phyloP scores from a whole-genome alignment of 2,797 vertebrate genomes.

The Acestrorhynchus altus region DNA sequence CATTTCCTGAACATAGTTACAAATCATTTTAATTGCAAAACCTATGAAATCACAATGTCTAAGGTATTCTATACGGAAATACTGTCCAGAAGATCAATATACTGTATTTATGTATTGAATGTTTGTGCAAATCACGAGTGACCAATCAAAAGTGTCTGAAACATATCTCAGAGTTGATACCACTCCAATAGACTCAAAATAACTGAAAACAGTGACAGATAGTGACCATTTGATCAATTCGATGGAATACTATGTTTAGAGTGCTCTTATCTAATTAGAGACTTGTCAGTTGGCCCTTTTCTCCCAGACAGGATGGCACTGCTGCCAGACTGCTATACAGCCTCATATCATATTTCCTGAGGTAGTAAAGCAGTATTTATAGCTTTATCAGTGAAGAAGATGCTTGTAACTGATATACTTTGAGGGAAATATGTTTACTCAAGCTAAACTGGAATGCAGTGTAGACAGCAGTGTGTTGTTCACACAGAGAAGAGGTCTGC shows the following conservation, averaged over 20 bases:
- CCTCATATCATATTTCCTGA: constrained; percentile 42
- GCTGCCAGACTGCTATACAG: constrained; percentile 9
- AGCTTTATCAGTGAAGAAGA: constrained; percentile 35
- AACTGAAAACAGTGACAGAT: neutral
- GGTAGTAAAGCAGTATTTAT: constrained; percentile 45
- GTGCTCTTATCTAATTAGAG: constrained; percentile 33
- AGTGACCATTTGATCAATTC: constrained; percentile 24
- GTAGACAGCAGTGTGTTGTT: neutral
- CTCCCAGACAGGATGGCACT: constrained; percentile 21
- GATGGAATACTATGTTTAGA: constrained; percentile 43
- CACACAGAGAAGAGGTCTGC: neutral
- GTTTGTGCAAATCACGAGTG: no score
- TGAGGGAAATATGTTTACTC: constrained; percentile 10
- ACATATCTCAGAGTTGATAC: neutral
- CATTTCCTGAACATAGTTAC: no score
- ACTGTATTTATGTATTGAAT: no score
- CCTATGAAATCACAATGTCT: no score
- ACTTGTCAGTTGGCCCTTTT: constrained; percentile 13
- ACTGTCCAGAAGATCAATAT: no score
- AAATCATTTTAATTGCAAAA: no score
- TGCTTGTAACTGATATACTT: constrained; percentile 24
- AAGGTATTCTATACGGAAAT: no score
- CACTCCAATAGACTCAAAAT: neutral
- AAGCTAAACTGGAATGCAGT: neutral
- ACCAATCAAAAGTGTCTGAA: neutral